Evolutionary conservation across 2,888 invertebrate species (phyloP).

Genomic region (Drosophila algonquin): DNA sequence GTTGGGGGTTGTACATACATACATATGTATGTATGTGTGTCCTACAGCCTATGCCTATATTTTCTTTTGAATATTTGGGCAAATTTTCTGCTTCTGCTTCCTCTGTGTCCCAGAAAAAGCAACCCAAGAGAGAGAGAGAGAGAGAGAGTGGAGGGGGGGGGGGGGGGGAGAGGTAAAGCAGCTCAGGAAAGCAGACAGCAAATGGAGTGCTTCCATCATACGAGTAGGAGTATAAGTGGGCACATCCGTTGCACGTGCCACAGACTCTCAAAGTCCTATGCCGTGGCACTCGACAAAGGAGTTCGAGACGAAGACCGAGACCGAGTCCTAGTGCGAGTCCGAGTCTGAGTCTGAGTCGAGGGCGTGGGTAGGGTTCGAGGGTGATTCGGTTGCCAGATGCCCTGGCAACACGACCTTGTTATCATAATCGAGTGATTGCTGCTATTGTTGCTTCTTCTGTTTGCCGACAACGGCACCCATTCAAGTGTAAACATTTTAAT

Average conservation of each 20-base stretch:
- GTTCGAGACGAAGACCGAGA: not conserved
- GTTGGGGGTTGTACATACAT: slow-evolving; percentile 1
- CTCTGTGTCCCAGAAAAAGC: slow-evolving; percentile 4
- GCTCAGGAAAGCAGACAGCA: not conserved
- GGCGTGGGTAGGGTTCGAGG: not conserved
- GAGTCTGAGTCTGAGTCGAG: not conserved
- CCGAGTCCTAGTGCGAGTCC: not conserved
- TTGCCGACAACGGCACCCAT: slow-evolving; percentile 33
- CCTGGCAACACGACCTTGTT: slow-evolving; percentile 44
- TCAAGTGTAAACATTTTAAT: slow-evolving; percentile 75
- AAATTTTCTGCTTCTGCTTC: slow-evolving; percentile 18
- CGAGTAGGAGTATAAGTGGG: slow-evolving; percentile 29
- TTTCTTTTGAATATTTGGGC: slow-evolving; percentile 28
- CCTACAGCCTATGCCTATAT: slow-evolving; percentile 3
- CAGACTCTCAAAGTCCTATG: slow-evolving; percentile 12
- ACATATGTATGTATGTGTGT: not conserved
- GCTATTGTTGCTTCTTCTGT: slow-evolving; percentile 40
- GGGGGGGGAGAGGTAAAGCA: not conserved
- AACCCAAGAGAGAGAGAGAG: slow-evolving; percentile 5
- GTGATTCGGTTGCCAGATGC: slow-evolving; percentile 1
- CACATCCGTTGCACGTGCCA: slow-evolving; percentile 48
- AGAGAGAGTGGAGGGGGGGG: too few relatives aligned
- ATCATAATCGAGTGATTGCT: slow-evolving; percentile 63
- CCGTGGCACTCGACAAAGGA: slow-evolving; percentile 16
- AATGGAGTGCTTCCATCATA: slow-evolving; percentile 18